Evolutionary conservation across 2,888 invertebrate genomes (phyloP), one percentile per base, ranked within the genome.

Genomic region (Pheosia gnoma): DNA sequence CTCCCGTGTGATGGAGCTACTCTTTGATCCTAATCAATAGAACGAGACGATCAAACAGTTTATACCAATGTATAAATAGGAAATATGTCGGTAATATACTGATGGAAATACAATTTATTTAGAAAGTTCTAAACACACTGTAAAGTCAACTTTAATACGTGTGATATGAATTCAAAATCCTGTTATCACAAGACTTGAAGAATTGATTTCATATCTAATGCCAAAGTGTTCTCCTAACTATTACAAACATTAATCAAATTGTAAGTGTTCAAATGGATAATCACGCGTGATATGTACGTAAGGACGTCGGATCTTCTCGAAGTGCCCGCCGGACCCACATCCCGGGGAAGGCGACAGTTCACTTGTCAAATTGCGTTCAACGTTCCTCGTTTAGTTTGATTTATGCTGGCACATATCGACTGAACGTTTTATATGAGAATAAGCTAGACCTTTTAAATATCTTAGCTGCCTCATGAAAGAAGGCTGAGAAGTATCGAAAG

Each of bases 311-410:
- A 76, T 78, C 82, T 75, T 71, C 77, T 78, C 71, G 75, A 77
- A 76, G 78, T 68, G 75, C 56, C 70, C 47, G 53, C 57, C 65
- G 38, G 74, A 83, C 86, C 85, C 84, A 81, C 77, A 81, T 84
- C 84, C 69, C 66, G 64, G 57, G 59, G 59, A 67, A 65, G 64
- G 63, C 78, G 86, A 84, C 85, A 84, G 82, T 86, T 81, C 78
- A 81, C 78, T 79, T 84, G 84, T 85, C 86, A 86, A 86, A 86
- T 86, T 84, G 81, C 82, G 81, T 86, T 84, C 81, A 82, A 72
- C 80, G 74, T 77, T 80, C 81, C 80, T 72, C 74, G 72, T 75
- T 80, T 71, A 70, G 73, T 78, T 80, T 83, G 86, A 85, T 85
- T 84, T 84, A 84, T 84, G 78, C 72, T 81, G 81, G 80, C 73